Evolutionary conservation across 2,113 vertebrate genomes (phyloP).

Genomic region (Hypocryptadius cinnamomeus): DNA sequence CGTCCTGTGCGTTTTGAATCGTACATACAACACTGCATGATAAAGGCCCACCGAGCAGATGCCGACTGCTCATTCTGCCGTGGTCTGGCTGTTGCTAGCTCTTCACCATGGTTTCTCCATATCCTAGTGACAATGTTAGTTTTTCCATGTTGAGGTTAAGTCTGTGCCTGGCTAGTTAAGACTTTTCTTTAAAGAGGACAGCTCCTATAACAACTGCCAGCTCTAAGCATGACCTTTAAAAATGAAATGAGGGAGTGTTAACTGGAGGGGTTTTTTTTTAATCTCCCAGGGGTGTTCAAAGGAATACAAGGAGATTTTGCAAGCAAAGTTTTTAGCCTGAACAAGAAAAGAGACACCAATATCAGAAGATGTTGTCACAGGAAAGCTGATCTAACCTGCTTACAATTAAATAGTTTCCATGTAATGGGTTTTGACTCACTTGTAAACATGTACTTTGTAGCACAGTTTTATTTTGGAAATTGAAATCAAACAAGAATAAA

Average conservation of each 20-base stretch:
- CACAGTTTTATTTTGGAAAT: not conserved
- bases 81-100: constrained; percentile 64
- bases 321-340: constrained; percentile 34
- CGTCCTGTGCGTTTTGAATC: constrained; percentile 62
- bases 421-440: not conserved
- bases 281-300: constrained; percentile 32
- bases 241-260: constrained; percentile 57
- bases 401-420: not conserved
- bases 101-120: constrained; percentile 82
- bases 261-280: not conserved
- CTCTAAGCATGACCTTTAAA: constrained; percentile 60
- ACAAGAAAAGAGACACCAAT: not conserved
- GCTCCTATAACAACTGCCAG: constrained; percentile 66
- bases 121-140: constrained; percentile 82
- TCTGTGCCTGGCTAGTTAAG: constrained; percentile 64
- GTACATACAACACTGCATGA: constrained; percentile 65
- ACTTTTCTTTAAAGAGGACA: constrained; percentile 68
- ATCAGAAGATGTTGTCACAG: constrained; percentile 6
- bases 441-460: not conserved
- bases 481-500: not conserved
- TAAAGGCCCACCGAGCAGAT: constrained; percentile 74
- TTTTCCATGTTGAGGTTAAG: constrained; percentile 71
- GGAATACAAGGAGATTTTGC: constrained; percentile 32
- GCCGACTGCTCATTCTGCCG: constrained; percentile 68
- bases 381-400: constrained; percentile 6